Conservation (phyloP, 1,140 invertebrate genomes). For the Pseudachorutes palmiensis region DNA sequence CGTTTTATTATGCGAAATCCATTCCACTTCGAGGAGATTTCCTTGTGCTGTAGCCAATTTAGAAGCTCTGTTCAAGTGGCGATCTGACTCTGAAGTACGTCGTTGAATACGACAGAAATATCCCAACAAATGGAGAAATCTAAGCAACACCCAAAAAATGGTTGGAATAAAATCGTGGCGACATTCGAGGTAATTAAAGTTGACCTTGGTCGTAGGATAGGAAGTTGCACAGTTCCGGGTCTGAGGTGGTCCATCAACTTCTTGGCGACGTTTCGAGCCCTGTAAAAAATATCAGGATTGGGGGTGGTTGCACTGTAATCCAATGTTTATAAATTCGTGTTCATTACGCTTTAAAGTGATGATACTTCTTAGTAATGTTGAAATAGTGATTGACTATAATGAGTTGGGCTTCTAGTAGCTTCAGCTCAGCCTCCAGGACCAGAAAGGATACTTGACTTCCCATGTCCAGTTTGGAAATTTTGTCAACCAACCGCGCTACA, state of each 20-base stretch:
- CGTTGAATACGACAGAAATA: slow-evolving; percentile 29
- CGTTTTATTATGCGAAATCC: slow-evolving; percentile 25
- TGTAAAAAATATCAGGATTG: too few species aligned
- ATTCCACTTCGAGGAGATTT: slow-evolving; percentile 29
- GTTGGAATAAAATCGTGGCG: not conserved
- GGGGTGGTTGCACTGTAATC: too few species aligned
- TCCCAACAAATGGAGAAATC: slow-evolving; percentile 28
- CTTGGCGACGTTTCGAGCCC: slow-evolving; percentile 17
- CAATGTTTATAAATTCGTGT: too few species aligned
- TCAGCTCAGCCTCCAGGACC: slow-evolving; percentile 23
- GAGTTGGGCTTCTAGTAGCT: slow-evolving; percentile 28
- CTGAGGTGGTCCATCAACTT: slow-evolving; percentile 14
- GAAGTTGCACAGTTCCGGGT: slow-evolving; percentile 1
- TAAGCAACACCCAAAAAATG: not conserved
- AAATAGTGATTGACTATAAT: slow-evolving; percentile 32
- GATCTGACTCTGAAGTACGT: slow-evolving; percentile 16
- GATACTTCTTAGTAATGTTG: slow-evolving; percentile 27
- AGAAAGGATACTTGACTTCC: slow-evolving; percentile 4
- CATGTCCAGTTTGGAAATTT: slow-evolving; percentile 23
- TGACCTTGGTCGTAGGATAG: slow-evolving; percentile 21
- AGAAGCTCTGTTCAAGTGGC: slow-evolving; percentile 22
- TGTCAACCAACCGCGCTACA: slow-evolving; percentile 15
- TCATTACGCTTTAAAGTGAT: slow-evolving; percentile 28
- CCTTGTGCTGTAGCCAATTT: slow-evolving; percentile 20
- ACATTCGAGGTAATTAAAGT: not conserved